Evolutionary conservation across 2,797 vertebrate species (phyloP).

Genomic region (Limnodromus scolopaceus): DNA sequence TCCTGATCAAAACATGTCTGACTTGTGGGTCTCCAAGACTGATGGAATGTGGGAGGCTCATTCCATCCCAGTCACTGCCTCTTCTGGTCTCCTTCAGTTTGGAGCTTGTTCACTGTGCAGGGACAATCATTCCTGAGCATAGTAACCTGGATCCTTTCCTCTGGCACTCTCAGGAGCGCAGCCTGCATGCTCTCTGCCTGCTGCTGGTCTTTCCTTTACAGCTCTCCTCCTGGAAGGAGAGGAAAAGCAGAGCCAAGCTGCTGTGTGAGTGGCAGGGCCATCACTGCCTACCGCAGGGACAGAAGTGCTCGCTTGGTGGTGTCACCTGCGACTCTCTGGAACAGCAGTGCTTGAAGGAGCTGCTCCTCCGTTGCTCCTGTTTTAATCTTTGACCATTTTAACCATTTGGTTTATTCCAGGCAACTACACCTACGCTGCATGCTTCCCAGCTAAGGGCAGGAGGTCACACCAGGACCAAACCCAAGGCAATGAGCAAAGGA

Average conservation of each 20-base stretch:
- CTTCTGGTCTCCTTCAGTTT: neutral
- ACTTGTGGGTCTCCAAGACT: rapidly evolving
- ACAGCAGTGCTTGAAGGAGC: neutral
- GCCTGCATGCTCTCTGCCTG: neutral
- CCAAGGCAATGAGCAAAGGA: neutral
- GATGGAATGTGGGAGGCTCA: neutral
- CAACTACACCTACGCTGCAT: neutral
- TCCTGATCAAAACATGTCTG: neutral
- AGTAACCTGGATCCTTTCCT: neutral
- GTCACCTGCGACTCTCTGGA: neutral
- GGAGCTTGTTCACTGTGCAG: neutral
- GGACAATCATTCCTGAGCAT: neutral
- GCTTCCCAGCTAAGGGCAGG: neutral
- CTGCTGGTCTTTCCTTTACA: neutral
- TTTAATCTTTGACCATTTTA: neutral
- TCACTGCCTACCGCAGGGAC: neutral
- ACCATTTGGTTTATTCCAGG: neutral
- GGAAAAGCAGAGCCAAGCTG: neutral
- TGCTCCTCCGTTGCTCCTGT: neutral
- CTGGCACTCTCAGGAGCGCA: neutral
- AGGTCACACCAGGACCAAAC: neutral
- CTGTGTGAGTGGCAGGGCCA: neutral
- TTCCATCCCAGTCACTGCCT: neutral
- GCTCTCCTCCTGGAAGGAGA: neutral
- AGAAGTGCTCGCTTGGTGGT: neutral